phyloP scores from a whole-genome alignment of 2,113 vertebrate species.

The Ctenodactylus gundi region DNA sequence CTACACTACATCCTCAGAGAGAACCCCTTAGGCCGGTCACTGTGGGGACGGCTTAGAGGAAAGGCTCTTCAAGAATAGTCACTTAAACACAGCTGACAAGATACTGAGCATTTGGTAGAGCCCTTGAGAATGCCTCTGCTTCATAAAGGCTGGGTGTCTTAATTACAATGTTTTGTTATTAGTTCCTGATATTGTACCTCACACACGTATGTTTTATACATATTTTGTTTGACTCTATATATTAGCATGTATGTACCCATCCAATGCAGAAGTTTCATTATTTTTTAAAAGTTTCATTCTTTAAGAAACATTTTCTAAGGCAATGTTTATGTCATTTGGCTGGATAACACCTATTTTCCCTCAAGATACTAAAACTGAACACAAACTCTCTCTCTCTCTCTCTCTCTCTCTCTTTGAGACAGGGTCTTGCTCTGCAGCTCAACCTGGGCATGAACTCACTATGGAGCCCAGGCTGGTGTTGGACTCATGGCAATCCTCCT shows the following conservation, averaged over 20 bases:
- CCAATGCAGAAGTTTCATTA: background rate
- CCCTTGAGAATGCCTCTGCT: background rate
- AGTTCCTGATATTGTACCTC: background rate
- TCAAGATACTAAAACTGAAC: background rate
- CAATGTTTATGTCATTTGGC: background rate
- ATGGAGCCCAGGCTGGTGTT: too few relatives aligned
- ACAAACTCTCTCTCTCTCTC: too few relatives aligned
- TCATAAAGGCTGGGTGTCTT: background rate
- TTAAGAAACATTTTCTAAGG: background rate
- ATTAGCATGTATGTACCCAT: background rate
- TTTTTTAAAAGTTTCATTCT: background rate
- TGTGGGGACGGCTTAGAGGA: background rate
- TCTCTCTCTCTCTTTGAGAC: too few relatives aligned
- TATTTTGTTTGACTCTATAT: background rate
- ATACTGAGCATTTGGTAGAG: background rate
- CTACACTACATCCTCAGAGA: background rate
- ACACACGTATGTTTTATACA: background rate
- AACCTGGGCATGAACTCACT: too few relatives aligned
- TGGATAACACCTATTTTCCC: background rate
- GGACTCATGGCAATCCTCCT: too few relatives aligned
- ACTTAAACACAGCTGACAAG: background rate
- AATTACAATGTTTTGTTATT: background rate
- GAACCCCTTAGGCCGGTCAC: accelerated
- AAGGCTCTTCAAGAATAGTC: background rate
- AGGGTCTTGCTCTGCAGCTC: too few relatives aligned